A percentile compares a stretch with the other conserved stretches of the same genome.
These are phyloP conservation scores for Acholoe squamosa DNA, from an alignment of 2,888 invertebrate genomes.

Conservation along the genomic window DNA sequence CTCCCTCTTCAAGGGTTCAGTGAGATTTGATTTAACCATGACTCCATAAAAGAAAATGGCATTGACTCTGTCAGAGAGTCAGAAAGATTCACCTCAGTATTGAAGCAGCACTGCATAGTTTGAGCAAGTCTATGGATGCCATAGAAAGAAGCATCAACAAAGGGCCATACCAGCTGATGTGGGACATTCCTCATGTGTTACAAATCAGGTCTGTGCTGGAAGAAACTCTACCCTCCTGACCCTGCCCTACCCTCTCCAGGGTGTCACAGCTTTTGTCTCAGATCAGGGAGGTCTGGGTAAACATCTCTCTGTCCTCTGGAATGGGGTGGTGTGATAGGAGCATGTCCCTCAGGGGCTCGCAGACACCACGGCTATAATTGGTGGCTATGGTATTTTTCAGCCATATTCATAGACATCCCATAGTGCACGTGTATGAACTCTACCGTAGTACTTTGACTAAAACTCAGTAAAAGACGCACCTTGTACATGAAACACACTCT, in stretches of 20 bases:
- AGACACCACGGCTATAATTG: neutral
- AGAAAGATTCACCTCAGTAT: no score
- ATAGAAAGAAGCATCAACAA: neutral
- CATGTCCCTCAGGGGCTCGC: neutral
- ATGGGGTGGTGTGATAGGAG: neutral
- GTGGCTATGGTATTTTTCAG: no score
- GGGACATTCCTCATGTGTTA: slow-evolving; percentile 49
- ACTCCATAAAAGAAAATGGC: no score
- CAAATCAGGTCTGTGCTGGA: slow-evolving; percentile 42
- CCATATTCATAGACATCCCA: no score
- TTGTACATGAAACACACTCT: no score
- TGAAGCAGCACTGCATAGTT: no score
- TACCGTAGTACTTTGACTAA: no score
- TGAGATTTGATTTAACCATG: no score
- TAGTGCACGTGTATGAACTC: no score
- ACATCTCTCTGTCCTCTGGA: neutral
- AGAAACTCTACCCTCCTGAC: slow-evolving; percentile 40
- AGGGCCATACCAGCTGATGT: slow-evolving; percentile 11
- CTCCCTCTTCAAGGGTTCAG: no score
- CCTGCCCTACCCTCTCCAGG: slow-evolving; percentile 36
- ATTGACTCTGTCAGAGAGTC: no score
- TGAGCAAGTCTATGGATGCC: neutral
- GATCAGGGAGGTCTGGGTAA: neutral
- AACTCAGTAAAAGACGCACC: no score
- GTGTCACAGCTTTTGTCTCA: slow-evolving; percentile 16